Base-by-base conservation (phyloP, 2,113 vertebrate species). In the Blennius ocellaris region DNA sequence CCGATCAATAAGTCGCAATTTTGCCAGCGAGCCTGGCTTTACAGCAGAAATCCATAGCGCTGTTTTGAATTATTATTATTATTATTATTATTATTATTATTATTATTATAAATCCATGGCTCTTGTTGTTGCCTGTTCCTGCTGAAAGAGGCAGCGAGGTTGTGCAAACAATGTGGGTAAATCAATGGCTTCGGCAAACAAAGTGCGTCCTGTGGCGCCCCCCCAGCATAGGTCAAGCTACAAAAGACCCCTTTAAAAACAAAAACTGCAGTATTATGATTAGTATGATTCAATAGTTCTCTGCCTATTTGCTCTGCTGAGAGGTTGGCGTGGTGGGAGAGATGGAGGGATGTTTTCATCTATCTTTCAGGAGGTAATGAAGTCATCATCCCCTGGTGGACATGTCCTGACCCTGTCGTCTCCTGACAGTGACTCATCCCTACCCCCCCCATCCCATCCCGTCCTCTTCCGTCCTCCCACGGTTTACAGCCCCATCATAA, bases 41-140 rank as follows among this genome's bases (percentile, higher is more conserved):
- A 64, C 44, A 72, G 71, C 61, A 85, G 12, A 92, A 90, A 92
- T 90, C 89, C 38, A 89, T 87, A 78, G 21, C 12, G 8, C 58
- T 81, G 80, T 88, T 90, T 83, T 80, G 76, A 88, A 86, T 89
- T 84, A 90, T 89, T 80, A 85, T 89, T 80, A 81, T 30, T 30
- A 30, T 89, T 80, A 85, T 89, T 80, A 81, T 30, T 30, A 30
- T 89, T 80, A 85, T 89, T 80, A 81, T 30, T 30, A 30, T 30
- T 30, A 30, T 30, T 30, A 30, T 30, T 30, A 30, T 82, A 83
- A 78, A 90, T 88, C 79, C 79, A 80, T 90, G 53, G 44, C 76
- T 81, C 80, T 73, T 80, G 81, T 84, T 84, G 75, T 77, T 63
- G 48, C 57, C 49, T 45, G 60, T 55, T 51, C 36, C 63, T 11